Evolutionary conservation across 2,797 vertebrate genomes (phyloP), one percentile per base, ranked within the genome.

Genomic region (Rhinella marina): DNA sequence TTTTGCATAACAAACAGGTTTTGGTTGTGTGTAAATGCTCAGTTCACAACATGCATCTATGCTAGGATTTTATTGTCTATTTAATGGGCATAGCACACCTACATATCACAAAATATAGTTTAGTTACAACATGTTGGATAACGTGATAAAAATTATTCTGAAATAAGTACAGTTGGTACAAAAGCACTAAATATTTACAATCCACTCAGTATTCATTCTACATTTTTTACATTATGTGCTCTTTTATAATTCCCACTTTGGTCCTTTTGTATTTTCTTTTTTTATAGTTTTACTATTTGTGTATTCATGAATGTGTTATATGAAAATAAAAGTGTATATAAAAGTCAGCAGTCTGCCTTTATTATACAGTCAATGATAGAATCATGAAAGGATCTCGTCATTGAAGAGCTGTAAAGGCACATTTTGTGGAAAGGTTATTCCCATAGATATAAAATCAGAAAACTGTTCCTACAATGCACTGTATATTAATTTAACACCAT

Each of bases 161-260:
- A 68, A 86, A 84, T 92, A 92, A 78, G 91, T 94, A 94, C 90
- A 94, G 92, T 94, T 94, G 94, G 95, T 95, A 93, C 93, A 94
- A 95, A 95, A 93, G 92, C 88, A 93, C 91, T 94, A 93, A 95
- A 93, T 96, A 86, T 95, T 95, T 94, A 95, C 94, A 93, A 93
- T 92, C 92, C 89, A 93, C 93, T 93, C 91, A 90, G 86, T 92
- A 92, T 93, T 94, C 89, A 85, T 92, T 92, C 86, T 92, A 88
- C 89, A 92, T 93, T 92, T 90, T 88, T 86, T 87, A 84, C 84
- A 91, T 92, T 92, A 90, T 91, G 89, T 90, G 87, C 91, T 92
- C 87, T 93, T 93, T 94, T 94, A 92, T 92, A 93, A 93, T 94
- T 93, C 87, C 92, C 89, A 90, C 93, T 92, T 87, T 93, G 90